These are phyloP conservation scores for Pygocentrus nattereri DNA, from an alignment of 2,797 vertebrate species.

Conservation along the genomic window DNA sequence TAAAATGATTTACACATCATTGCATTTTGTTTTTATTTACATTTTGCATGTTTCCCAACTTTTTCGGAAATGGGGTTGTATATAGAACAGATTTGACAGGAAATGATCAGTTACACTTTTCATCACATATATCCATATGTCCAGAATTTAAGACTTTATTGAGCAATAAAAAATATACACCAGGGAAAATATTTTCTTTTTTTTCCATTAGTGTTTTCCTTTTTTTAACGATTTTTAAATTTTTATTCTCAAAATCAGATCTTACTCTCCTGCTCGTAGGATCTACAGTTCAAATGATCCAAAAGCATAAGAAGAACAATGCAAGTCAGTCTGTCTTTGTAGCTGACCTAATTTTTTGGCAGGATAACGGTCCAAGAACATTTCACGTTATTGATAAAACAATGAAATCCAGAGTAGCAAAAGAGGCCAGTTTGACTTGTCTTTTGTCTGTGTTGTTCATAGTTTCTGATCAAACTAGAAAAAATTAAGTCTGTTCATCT, in stretches of 20 bases:
- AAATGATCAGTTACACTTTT: slow-evolving; percentile 68
- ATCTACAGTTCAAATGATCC: slow-evolving; percentile 83
- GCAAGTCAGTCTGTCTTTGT: slow-evolving; percentile 86
- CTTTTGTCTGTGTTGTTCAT: slow-evolving; percentile 58
- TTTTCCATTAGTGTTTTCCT: slow-evolving; percentile 73
- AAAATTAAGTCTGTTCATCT: slow-evolving; percentile 88
- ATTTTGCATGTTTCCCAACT: too few relatives aligned
- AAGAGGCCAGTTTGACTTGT: slow-evolving; percentile 45
- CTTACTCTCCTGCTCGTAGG: slow-evolving; percentile 68
- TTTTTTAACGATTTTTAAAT: slow-evolving; percentile 58
- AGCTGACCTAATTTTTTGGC: slow-evolving; percentile 77
- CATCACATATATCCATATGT: slow-evolving; percentile 84
- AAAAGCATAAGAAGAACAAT: slow-evolving; percentile 80
- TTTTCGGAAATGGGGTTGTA: too few relatives aligned
- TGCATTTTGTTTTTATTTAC: too few relatives aligned
- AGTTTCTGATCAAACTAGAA: slow-evolving; percentile 55
- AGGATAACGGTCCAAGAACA: slow-evolving; percentile 77
- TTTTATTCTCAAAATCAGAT: slow-evolving; percentile 80
- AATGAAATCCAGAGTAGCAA: slow-evolving; percentile 64
- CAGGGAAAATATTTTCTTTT: slow-evolving; percentile 90
- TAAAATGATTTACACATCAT: too few relatives aligned
- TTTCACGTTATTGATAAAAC: slow-evolving; percentile 71
- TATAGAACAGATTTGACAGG: slow-evolving; percentile 46
- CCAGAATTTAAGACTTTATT: slow-evolving; percentile 92
- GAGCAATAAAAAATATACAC: slow-evolving; percentile 97